Base-by-base conservation (phyloP, 2,797 vertebrate genomes). In the Pseudopleuronectes americanus region DNA sequence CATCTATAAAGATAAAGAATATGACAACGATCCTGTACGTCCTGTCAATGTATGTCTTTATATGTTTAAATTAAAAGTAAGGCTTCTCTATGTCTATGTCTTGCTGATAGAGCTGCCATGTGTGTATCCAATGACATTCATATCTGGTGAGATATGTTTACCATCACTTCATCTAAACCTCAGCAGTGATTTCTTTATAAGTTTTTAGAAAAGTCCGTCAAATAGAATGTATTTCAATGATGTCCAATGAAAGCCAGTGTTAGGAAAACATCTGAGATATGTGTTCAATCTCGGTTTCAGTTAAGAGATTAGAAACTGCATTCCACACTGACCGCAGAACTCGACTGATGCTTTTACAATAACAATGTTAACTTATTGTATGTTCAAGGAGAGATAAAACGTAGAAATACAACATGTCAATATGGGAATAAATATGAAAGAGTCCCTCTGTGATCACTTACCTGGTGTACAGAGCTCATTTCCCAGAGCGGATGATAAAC, bases 381-480 rank as follows among this genome's bases (percentile, higher is more conserved):
- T 16, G 4, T n/a, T 21, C 8, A 45, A 54, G 57, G 2, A 8
- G 43, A n/a, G 13, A 13, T 38, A 38, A 38, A 28, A 55, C 43
- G 41, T 12, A 45, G 58, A 60, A 16, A 21, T 2, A 55, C 19
- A 47, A 36, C 7, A 63, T 68, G 33, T 28, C 2, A 19, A 45
- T 16, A 45, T 6, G 13, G 41, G 41, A 10, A 43, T 4, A 17
- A 13, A 43, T 13, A 17, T 6, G 10, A 12, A 38, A 12, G 12
- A 13, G 36, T 38, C 36, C 36, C 36, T 38, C 31, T 33, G 9
- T 28, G 36, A 49, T 33, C 21, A 58, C 81, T 84, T 92, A 97
- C 96, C 94, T 90, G 93, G 91, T 31, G n/a, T 53, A 78, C 96
- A 97, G 63, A 90, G 83, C 45, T 87, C 24, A 38, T 79, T 45